These are phyloP conservation scores for Pollenia amentaria DNA, from an alignment of 2,888 invertebrate genomes.

Conservation along the genomic window DNA sequence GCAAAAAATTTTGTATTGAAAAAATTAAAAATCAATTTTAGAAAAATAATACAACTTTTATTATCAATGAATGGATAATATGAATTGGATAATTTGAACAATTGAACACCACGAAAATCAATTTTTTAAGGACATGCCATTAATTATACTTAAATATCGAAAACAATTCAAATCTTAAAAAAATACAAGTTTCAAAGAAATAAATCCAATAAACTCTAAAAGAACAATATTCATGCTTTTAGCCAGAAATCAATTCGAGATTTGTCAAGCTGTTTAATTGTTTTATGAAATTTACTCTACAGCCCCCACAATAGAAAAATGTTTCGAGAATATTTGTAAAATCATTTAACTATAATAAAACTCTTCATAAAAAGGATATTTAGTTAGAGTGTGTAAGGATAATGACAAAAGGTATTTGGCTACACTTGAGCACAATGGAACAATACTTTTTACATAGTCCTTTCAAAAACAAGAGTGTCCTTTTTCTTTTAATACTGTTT, in stretches of 20 bases:
- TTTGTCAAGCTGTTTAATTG: slow-evolving; percentile 76
- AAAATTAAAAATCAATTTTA: slow-evolving; percentile 65
- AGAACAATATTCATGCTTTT: slow-evolving; percentile 46
- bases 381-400: slow-evolving; percentile 6
- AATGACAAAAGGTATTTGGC: slow-evolving; percentile 59
- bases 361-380: slow-evolving; percentile 63
- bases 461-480: slow-evolving; percentile 36
- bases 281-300: slow-evolving; percentile 15
- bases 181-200: slow-evolving; percentile 33
- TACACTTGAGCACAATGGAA: slow-evolving; percentile 13
- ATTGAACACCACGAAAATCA: slow-evolving; percentile 67
- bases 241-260: slow-evolving; percentile 65
- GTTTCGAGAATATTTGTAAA: slow-evolving; percentile 54
- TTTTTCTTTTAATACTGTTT: slow-evolving; percentile 5
- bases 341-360: slow-evolving; percentile 68
- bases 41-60: slow-evolving; percentile 45
- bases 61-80: slow-evolving; percentile 62
- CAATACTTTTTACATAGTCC: slow-evolving; percentile 7
- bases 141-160: slow-evolving; percentile 75
- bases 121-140: slow-evolving; percentile 76
- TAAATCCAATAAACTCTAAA: slow-evolving; percentile 48
- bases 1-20: slow-evolving; percentile 6
- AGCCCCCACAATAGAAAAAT: slow-evolving; percentile 48
- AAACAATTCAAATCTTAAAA: slow-evolving; percentile 34
- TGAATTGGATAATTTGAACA: slow-evolving; percentile 71